Percentiles rank a stretch among this genome's conserved stretches.
phyloP scores from a whole-genome alignment of 2,888 invertebrate species.

The Rotaria macrura region DNA sequence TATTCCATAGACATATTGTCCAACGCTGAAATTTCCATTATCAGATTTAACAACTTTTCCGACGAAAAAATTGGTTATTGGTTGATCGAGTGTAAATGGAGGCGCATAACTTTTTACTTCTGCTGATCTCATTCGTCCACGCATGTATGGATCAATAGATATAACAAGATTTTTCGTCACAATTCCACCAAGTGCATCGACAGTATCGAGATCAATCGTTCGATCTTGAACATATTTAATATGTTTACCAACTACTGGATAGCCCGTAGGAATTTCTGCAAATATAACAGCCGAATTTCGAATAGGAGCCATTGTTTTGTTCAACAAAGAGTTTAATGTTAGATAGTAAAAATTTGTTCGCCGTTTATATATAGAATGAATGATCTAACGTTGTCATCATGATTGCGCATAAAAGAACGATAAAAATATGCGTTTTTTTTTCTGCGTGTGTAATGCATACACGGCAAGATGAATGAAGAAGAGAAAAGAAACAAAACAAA shows the following conservation, averaged over 20 bases:
- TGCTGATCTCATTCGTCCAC: not conserved
- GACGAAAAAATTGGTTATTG: not conserved
- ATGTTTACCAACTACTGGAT: not conserved
- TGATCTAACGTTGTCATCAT: not conserved
- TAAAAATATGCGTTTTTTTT: not conserved
- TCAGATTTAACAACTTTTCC: not conserved
- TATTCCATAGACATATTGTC: not conserved
- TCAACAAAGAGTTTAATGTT: not conserved
- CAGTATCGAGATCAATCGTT: not conserved
- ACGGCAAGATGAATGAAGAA: no score
- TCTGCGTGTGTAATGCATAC: not conserved
- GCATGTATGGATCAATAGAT: not conserved
- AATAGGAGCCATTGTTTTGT: not conserved
- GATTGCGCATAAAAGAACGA: not conserved
- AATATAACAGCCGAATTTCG: not conserved
- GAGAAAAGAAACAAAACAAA: no score
- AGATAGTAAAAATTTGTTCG: not conserved
- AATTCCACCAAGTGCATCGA: not conserved
- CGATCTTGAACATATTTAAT: not conserved
- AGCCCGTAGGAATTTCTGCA: not conserved
- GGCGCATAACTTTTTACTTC: not conserved
- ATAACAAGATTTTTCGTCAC: not conserved
- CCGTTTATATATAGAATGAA: not conserved
- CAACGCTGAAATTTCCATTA: not conserved
- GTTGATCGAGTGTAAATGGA: not conserved